Percentiles rank a stretch among this genome's conserved stretches.
Evolutionary conservation across 2,797 vertebrate species (phyloP).

Genomic region (Orientallactaga sibirica): DNA sequence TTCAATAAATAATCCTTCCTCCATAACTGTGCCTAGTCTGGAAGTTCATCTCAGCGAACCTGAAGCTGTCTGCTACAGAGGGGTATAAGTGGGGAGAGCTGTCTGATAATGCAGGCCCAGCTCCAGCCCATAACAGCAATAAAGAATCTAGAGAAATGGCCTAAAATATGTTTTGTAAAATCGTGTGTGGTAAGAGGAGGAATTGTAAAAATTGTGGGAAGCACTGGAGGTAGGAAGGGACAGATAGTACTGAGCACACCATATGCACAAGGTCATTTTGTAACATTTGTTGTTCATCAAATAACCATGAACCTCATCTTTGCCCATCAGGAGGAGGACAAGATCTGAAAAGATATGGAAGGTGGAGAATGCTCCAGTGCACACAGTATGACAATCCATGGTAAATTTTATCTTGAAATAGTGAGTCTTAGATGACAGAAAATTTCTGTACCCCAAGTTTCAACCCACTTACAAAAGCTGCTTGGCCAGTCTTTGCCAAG

Average conservation of each 20-base stretch:
- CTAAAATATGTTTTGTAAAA: slow-evolving; percentile 53
- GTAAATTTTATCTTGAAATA: slow-evolving; percentile 75
- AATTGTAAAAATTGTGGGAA: slow-evolving; percentile 61
- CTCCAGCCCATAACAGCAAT: slow-evolving; percentile 73
- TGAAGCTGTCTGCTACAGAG: background rate
- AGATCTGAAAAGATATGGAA: slow-evolving; percentile 84
- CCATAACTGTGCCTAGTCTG: too few species aligned
- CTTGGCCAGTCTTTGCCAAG: slow-evolving; percentile 76
- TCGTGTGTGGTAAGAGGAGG: slow-evolving; percentile 40
- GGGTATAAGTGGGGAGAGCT: background rate
- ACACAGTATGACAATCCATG: slow-evolving; percentile 86
- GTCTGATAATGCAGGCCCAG: slow-evolving; percentile 22
- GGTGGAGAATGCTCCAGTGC: slow-evolving; percentile 70
- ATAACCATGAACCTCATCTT: slow-evolving; percentile 81
- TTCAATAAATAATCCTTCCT: too few species aligned
- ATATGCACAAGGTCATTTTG: slow-evolving; percentile 84
- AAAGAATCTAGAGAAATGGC: slow-evolving; percentile 57
- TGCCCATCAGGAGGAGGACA: slow-evolving; percentile 83
- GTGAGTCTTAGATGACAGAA: slow-evolving; percentile 84
- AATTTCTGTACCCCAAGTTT: slow-evolving; percentile 84
- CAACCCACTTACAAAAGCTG: slow-evolving; percentile 84
- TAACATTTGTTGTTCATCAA: slow-evolving; percentile 83
- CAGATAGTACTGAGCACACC: slow-evolving; percentile 27
- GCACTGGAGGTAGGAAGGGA: background rate
- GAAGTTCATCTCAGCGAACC: too few species aligned